Base-by-base conservation (phyloP, 2,888 invertebrate species). In the Dryobota labecula region DNA sequence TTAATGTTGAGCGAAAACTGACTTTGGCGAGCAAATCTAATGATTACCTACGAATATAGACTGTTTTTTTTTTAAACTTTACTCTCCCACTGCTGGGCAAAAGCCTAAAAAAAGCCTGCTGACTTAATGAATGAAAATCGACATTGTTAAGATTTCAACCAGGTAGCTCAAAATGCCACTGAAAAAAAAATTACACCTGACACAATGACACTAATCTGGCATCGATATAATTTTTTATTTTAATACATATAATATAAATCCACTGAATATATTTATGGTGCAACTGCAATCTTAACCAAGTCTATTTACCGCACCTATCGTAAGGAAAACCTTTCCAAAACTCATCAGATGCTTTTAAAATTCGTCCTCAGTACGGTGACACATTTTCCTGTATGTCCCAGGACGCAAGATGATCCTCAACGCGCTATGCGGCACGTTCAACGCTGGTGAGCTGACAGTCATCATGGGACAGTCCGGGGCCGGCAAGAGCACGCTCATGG, bases 401-500 rank as follows among this genome's bases (percentile, higher is more conserved):
- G 97, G 95, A 85, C 94, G 94, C 76, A 97, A 97, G 90, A 95
- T 95, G 61, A 97, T 97, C 79, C 93, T 97, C 11, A 94, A 96
- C 74, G 96, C 96, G 15, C 91, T 97, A 2, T 97, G 96, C 82
- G 98, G 98, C 0, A 96, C 97, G 76, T 98, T 98, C 93, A 96
- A 96, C 81, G 97, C 97, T 0, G 98, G 98, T 2, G 98, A 98
- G 90, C 93, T 98, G 80, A 97, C 97, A 11, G 98, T 98, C 66
- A 98, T 99, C 86, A 98, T 99, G 96, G 99, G 99, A 38, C 98
- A 98, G 60, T 98, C 98, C 0, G 99, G 99, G 20, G 98, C 98
- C 15, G 98, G 99, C 70, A 99, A 99, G 94, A 98, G 98, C 78
- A 97, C 98, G 3, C 96, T 99, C 75, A 97, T 99, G 97, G 98